Conservation (phyloP, 2,888 invertebrate species). For the Agrotis puta region DNA sequence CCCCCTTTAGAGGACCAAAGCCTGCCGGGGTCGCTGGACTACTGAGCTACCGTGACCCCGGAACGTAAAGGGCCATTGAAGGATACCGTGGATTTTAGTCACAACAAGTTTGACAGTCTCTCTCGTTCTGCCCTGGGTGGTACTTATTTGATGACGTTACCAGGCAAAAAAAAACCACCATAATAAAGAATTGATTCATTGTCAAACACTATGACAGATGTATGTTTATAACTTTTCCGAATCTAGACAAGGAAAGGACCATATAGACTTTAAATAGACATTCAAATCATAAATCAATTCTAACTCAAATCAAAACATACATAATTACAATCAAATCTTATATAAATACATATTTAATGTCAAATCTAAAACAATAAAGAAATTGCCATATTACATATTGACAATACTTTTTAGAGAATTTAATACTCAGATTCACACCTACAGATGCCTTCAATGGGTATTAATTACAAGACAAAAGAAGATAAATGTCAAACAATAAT, state of each 20-base stretch:
- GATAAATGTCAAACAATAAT: slow-evolving; percentile 44
- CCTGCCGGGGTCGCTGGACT: no score
- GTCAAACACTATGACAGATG: no score
- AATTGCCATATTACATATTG: background rate
- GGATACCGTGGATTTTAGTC: no score
- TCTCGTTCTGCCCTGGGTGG: no score
- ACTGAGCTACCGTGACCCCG: no score
- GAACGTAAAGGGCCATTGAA: no score
- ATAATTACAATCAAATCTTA: slow-evolving; percentile 11
- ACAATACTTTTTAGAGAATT: slow-evolving; percentile 23
- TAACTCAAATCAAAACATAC: slow-evolving; percentile 25
- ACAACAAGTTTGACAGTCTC: no score
- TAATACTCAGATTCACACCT: slow-evolving; percentile 45
- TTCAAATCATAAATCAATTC: slow-evolving; percentile 22
- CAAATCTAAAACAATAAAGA: slow-evolving; percentile 50
- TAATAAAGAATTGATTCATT: no score
- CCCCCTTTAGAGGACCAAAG: no score
- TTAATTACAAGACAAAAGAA: slow-evolving; percentile 35
- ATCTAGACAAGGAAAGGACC: background rate
- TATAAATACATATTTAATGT: slow-evolving; percentile 18
- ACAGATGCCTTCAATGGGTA: slow-evolving; percentile 45
- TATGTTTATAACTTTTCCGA: background rate
- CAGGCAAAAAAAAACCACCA: no score
- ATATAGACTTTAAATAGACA: slow-evolving; percentile 25
- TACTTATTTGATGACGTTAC: no score